These are phyloP conservation scores for Taxidea taxus DNA, from an alignment of 2,113 vertebrate species.

Conservation along the genomic window DNA sequence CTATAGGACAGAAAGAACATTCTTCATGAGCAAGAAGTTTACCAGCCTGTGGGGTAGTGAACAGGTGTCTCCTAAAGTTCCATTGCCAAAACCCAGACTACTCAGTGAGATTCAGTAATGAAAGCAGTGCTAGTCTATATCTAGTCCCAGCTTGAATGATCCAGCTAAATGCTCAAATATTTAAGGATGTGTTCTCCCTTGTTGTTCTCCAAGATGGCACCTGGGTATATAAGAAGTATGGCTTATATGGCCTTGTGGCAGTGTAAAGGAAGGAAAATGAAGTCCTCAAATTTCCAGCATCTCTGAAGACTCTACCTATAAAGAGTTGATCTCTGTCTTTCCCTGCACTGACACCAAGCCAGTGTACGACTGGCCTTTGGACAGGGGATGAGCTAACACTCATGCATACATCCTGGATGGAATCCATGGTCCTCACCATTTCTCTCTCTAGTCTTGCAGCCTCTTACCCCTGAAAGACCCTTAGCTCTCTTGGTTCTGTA, in stretches of 20 bases:
- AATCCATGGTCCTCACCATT: not conserved
- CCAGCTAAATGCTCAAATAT: not conserved
- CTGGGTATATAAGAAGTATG: accelerated
- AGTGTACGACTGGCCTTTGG: not conserved
- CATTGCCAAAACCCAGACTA: not conserved
- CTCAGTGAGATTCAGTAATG: not conserved
- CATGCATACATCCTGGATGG: too few species aligned
- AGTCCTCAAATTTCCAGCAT: not conserved
- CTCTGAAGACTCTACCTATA: not conserved
- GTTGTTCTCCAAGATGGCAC: not conserved
- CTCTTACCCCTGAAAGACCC: not conserved
- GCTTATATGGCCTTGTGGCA: not conserved
- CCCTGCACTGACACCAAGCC: not conserved
- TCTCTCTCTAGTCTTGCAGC: not conserved
- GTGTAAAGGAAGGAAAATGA: not conserved
- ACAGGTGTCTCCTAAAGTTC: not conserved
- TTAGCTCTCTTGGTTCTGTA: not conserved
- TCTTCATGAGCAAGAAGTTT: not conserved
- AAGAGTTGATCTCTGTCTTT: not conserved
- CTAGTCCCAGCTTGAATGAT: not conserved
- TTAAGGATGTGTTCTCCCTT: not conserved
- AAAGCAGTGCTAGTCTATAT: not conserved
- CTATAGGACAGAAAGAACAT: not conserved
- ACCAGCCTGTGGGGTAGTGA: not conserved
- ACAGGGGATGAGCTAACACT: accelerated